phyloP scores from a whole-genome alignment of 2,113 vertebrate species.

The Perognathus longimembris region DNA sequence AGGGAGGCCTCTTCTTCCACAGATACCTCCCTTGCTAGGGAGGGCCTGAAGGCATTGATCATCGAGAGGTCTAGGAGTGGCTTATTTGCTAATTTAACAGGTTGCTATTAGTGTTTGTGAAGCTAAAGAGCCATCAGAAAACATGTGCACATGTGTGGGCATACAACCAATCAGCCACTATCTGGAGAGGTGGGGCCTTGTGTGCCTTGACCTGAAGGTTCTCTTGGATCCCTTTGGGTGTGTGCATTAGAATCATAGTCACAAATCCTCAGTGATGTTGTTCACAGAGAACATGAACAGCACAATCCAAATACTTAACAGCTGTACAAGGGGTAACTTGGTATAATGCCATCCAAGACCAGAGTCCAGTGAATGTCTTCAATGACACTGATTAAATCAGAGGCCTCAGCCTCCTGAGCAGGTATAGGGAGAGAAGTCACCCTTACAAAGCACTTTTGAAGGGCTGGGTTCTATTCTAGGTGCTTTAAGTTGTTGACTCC shows the following conservation, averaged over 20 bases:
- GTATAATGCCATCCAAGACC: rapidly evolving
- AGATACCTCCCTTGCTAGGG: not conserved
- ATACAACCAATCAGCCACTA: rapidly evolving
- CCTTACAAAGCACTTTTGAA: rapidly evolving
- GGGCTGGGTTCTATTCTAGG: not conserved
- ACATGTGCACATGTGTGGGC: rapidly evolving
- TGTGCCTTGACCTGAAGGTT: rapidly evolving
- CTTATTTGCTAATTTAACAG: not conserved
- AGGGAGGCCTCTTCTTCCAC: too few species aligned
- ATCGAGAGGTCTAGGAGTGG: not conserved
- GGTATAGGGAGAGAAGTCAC: rapidly evolving
- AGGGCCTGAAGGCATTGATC: not conserved
- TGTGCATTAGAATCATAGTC: too few species aligned
- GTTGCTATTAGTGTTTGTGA: too few species aligned
- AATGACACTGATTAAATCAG: not conserved
- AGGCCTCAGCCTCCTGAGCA: not conserved
- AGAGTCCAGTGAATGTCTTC: not conserved
- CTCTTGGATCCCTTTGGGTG: rapidly evolving
- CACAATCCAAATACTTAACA: rapidly evolving
- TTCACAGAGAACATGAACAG: rapidly evolving
- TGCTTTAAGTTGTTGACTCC: too few species aligned
- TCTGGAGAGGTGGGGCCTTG: not conserved
- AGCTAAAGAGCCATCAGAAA: too few species aligned
- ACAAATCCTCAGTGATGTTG: rapidly evolving
- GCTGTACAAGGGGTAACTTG: not conserved